Base-by-base conservation (phyloP, 2,888 invertebrate species). In the Lasioglossum calceatum region DNA sequence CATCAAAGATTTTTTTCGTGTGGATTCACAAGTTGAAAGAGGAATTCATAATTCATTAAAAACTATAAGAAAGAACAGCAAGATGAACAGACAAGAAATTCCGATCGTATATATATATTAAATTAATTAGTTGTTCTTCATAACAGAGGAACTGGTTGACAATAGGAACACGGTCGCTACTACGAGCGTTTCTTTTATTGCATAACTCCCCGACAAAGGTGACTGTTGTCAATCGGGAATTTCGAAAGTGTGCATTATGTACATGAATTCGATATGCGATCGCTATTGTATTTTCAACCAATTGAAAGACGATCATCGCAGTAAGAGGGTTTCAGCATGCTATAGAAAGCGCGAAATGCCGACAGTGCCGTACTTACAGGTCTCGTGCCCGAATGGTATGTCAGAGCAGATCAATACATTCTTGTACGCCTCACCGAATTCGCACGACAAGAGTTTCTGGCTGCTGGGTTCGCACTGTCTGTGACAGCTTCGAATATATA, bases 321-420 rank as follows among this genome's bases (percentile, higher is more conserved):
- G 79, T 79, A 81, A 87, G 89, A 88, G 87, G 87, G 87, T 90
- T 87, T 81, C 88, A 87, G 88, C 87, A 84, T 84, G 87, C 88
- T 92, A 87, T 87, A 85, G 81, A 88, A 92, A 92, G 91, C 92
- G 92, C 90, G 91, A 93, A 92, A 93, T 92, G 90, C 92, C 92
- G 92, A 91, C 93, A 93, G 93, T 93, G 92, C 92, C 92, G 93
- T 92, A 91, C 91, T 92, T 92, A 92, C 93, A 90, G 92, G 92
- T 91, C 92, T 92, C 91, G 92, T 92, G 92, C 92, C 91, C 92
- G 92, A 91, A 93, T 93, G 93, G 92, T 91, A 94, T 93, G 93
- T 94, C 93, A 93, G 91, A 78, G 89, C 92, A 93, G 93, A 94
- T 94, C 94, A 94, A 94, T 94, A 94, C 93, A 94, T 94, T 94